Base-by-base conservation (phyloP, 2,888 invertebrate genomes). In the Theretra japonica region DNA sequence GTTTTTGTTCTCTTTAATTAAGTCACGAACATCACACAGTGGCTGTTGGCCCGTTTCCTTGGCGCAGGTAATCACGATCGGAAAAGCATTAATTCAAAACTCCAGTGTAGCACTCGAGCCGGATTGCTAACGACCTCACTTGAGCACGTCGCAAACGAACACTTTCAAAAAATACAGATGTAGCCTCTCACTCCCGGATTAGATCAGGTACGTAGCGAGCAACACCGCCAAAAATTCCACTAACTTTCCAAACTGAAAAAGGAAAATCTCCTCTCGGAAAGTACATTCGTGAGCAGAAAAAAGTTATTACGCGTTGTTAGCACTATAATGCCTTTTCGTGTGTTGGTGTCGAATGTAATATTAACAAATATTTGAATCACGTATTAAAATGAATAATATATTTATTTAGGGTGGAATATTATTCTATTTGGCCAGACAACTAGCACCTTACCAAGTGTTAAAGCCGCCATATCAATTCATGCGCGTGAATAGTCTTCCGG, bases 31-130 rank as follows among this genome's bases (percentile, higher is more conserved):
- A 78, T 84, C 79, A 83, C 76, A 79, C 82, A 80, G 83, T 79
- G 81, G 82, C 80, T 83, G 82, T 80, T 79, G 82, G 82, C 77
- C 85, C 83, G 80, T 82, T 86, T 84, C 80, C 83, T 86, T 80
- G 78, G 83, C 79, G 77, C 85, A 89, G 89, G 88, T 88, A 89
- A 90, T 90, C 89, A 83, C 83, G 88, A 88, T 89, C 82, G 87
- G 84, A 82, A 84, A 85, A 79, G 86, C 88, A 90, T 90, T 89
- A 87, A 89, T 88, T 90, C 90, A 90, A 88, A 90, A 89, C 86
- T 88, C 85, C 79, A 83, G 84, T 82, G 77, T 79, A 79, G 76
- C 82, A 82, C 85, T 87, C 79, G 74, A 82, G 76, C 77, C 75
- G 82, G 83, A 86, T 88, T 84, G 85, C 83, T 83, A 84, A 83